Conservation (phyloP, 2,113 vertebrate genomes). For the Nettapus auritus region DNA sequence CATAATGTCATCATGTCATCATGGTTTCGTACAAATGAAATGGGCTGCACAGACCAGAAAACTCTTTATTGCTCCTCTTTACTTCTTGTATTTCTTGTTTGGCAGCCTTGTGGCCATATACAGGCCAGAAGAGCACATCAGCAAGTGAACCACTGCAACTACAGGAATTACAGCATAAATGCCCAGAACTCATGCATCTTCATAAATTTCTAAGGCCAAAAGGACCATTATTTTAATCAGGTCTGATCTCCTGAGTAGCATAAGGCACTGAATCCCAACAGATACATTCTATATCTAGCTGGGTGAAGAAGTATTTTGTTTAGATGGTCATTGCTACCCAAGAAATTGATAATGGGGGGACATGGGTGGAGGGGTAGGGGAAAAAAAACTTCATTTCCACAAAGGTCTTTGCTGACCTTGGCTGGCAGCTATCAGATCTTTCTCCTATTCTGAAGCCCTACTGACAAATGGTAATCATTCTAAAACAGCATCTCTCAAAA, state of each 20-base stretch:
- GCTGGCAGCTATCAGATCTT: neutral
- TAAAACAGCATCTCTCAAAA: constrained; percentile 17
- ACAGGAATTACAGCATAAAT: neutral
- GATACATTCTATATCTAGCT: neutral
- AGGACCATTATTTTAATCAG: neutral
- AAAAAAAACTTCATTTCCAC: neutral
- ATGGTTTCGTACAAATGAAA: neutral
- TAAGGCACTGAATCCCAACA: neutral
- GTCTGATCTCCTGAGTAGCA: neutral
- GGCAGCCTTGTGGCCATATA: neutral
- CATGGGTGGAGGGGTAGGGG: no score
- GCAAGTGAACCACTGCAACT: neutral
- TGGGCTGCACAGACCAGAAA: neutral
- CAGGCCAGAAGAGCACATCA: neutral
- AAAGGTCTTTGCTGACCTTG: neutral
- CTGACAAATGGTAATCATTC: constrained; percentile 40
- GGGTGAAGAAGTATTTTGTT: neutral
- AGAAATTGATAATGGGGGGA: neutral
- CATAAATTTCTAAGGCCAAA: neutral
- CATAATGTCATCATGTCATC: neutral
- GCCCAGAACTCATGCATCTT: neutral
- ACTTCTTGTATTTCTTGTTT: neutral
- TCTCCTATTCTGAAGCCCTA: neutral
- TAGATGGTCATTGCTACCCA: neutral
- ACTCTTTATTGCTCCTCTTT: neutral